These are phyloP conservation scores for Scaptomyza montana DNA, from an alignment of 1,140 invertebrate genomes.

Conservation along the genomic window DNA sequence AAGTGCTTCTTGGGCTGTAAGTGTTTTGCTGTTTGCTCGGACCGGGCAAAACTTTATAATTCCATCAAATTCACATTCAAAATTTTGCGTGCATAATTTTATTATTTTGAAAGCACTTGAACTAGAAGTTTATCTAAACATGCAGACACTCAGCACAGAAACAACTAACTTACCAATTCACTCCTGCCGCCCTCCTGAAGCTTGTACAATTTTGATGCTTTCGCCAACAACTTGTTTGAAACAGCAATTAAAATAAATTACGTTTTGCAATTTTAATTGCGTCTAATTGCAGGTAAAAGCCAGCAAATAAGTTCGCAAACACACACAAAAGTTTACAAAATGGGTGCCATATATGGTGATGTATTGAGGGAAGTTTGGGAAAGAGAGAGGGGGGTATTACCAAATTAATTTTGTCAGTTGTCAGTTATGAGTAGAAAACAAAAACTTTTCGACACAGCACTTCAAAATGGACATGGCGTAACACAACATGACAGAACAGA, in stretches of 20 bases:
- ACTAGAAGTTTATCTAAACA: conserved; percentile 73
- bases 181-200: not conserved
- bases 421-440: conserved; percentile 63
- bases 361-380: not conserved
- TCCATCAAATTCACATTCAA: conserved; percentile 77
- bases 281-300: conserved; percentile 80
- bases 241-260: conserved; percentile 82
- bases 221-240: conserved; percentile 69
- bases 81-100: conserved; percentile 77
- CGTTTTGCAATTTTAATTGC: conserved; percentile 80
- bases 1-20: conserved; percentile 12
- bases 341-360: not conserved
- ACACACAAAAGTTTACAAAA: conserved; percentile 52
- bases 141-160: conserved; percentile 45
- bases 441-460: conserved; percentile 61
- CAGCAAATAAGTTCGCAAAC: conserved; percentile 69
- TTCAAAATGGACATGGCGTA: conserved; percentile 53
- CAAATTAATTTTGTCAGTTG: conserved; percentile 77
- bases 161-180: not conserved
- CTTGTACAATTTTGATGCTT: conserved; percentile 34
- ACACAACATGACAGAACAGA: no score
- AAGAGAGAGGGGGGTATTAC: not conserved
- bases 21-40: conserved; percentile 21
- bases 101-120: conserved; percentile 79
- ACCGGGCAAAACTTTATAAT: conserved; percentile 66